phyloP scores from a whole-genome alignment of 2,888 invertebrate species.

The Steinernema hermaphroditum region DNA sequence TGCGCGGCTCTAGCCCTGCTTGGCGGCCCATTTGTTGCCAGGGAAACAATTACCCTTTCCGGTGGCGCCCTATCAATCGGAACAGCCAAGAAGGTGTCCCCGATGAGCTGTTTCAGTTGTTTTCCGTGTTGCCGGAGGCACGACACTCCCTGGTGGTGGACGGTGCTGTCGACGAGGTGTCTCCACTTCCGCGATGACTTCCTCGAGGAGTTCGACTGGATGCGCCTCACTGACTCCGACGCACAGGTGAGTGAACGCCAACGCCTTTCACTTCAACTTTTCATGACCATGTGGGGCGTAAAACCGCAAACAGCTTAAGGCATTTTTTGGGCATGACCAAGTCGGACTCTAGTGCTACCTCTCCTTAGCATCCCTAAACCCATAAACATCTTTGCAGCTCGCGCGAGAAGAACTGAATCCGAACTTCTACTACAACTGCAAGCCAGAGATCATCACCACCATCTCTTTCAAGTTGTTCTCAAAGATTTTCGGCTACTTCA shows the following conservation, averaged over 20 bases:
- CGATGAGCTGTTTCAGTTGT: neutral
- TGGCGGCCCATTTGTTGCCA: no score
- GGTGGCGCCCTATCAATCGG: no score
- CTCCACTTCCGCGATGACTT: constrained; percentile 8
- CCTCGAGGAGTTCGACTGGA: constrained; percentile 21
- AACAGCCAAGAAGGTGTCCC: no score
- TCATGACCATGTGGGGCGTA: neutral
- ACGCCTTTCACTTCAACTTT: neutral
- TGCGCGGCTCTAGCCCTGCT: no score
- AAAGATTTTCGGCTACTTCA: constrained; percentile 1
- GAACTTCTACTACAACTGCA: constrained; percentile 10
- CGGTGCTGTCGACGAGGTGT: neutral
- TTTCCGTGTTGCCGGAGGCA: neutral
- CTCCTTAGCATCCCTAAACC: neutral
- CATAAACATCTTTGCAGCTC: neutral
- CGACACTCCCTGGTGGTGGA: constrained; percentile 3
- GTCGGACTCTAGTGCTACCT: neutral
- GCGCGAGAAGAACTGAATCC: neutral
- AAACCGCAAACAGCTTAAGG: neutral
- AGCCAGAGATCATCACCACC: constrained; percentile 3
- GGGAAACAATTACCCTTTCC: no score
- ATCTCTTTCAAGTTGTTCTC: constrained; percentile 17
- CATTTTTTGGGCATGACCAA: neutral
- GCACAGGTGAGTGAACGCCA: neutral
- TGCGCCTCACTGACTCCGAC: neutral